Evolutionary conservation across 2,888 invertebrate species (phyloP), one percentile per base, ranked within the genome.

Genomic region (Macaria liturata): DNA sequence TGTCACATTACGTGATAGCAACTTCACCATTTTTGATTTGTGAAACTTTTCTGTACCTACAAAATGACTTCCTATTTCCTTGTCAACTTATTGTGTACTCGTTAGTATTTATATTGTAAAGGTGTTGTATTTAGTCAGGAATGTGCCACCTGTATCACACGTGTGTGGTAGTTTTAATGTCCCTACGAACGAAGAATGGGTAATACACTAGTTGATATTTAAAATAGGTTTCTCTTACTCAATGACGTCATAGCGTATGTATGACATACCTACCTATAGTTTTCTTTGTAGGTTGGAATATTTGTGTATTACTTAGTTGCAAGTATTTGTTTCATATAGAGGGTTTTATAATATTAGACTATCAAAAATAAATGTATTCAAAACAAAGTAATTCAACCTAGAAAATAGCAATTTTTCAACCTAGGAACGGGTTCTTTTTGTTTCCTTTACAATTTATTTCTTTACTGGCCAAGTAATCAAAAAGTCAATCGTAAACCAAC

Each of bases 401-500:
- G 20, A 20, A 20, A 20, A 2, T 20, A 20, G 20, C 20, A 20
- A 20, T 20, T 20, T 20, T 20, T 20, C 20, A 20, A 20, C 20
- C 20, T 20, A 20, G 20, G 20, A 20, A 20, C 9, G n/a, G 42
- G 9, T n/a, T 8, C 0, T 9, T 40, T 42, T 42, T 42, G 9
- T 8, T n/a, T 42, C 9, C 4, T n/a, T 3, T 4, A n/a, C 8
- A n/a, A 4, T 9, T 42, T 4, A 42, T 9, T 9, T 4, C 2
- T 42, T 42, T 9, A 42, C 42, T 3, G 40, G 7, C 40, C n/a
- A 20, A 20, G 20, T 20, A 20, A 42, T 44, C 49, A 57, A 67
- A 71, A 67, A 53, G 67, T 62, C 34, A 57, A 62, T 68, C 60
- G 71, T 66, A 73, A 82, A 81, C 79, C 80, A 77, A 80, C 83